Conservation (phyloP, 2,797 vertebrate genomes). For the Lutjanus argentimaculatus region DNA sequence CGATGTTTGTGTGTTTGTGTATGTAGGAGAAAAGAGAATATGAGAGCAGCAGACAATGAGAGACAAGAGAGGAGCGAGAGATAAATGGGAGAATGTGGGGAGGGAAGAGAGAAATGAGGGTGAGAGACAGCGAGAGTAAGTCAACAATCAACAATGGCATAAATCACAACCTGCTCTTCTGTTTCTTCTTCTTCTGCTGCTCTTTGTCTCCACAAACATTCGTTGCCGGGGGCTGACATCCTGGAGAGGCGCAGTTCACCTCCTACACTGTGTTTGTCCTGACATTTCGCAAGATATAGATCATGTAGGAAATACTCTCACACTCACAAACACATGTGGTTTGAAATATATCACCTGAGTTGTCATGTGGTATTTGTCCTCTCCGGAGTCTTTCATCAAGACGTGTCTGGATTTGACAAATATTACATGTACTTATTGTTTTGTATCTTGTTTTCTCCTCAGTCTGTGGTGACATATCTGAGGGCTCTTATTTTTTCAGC, state of each 20-base stretch:
- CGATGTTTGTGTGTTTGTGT: not conserved
- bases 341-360: constrained; percentile 40
- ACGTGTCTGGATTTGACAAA: constrained; percentile 4
- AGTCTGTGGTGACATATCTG: not conserved
- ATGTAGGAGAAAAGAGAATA: constrained; percentile 5
- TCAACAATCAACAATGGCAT: constrained; percentile 63
- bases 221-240: constrained; percentile 55
- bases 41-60: constrained; percentile 32
- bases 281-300: constrained; percentile 60
- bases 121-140: constrained; percentile 41
- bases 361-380: constrained; percentile 28
- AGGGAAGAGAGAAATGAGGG: constrained; percentile 38
- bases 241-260: constrained; percentile 48
- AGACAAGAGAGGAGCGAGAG: constrained; percentile 23
- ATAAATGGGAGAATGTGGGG: constrained; percentile 32
- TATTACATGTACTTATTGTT: constrained; percentile 4
- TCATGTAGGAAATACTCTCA: constrained; percentile 44
- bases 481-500: not conserved
- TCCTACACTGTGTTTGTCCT: constrained; percentile 52
- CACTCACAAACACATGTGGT: constrained; percentile 60
- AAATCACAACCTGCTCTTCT: constrained; percentile 55
- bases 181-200: constrained; percentile 20
- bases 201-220: constrained; percentile 55
- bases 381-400: constrained; percentile 2
- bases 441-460: constrained; percentile 7